Evolutionary conservation across 2,113 vertebrate species (phyloP).

Genomic region (Gracilinanus agilis): DNA sequence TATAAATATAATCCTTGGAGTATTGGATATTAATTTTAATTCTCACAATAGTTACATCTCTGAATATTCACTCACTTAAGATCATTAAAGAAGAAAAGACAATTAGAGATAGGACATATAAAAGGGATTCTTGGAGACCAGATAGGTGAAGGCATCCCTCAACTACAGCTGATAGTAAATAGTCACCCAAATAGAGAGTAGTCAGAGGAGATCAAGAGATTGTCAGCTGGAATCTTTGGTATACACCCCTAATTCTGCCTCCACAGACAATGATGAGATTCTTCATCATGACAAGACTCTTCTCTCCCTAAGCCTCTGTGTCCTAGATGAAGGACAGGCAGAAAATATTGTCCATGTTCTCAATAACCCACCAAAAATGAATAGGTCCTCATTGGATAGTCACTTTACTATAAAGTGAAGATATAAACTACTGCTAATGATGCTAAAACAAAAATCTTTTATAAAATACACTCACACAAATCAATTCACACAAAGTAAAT

Average conservation of each 20-base stretch:
- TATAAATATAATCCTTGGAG: too few species aligned
- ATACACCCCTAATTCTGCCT: neutral
- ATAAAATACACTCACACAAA: too few species aligned
- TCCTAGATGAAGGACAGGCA: neutral
- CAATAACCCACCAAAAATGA: neutral
- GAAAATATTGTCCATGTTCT: neutral
- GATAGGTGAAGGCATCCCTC: neutral
- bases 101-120: neutral
- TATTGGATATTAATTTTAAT: too few species aligned
- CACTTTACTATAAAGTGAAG: too few species aligned
- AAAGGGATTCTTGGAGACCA: neutral
- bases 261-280: neutral
- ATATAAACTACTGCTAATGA: too few species aligned
- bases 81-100: neutral
- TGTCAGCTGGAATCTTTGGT: neutral
- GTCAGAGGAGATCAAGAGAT: neutral
- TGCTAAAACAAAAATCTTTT: too few species aligned
- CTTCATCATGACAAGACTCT: neutral
- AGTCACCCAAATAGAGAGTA: neutral
- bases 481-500: too few species aligned
- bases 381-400: neutral
- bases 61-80: neutral
- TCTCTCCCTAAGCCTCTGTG: neutral
- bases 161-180: neutral
- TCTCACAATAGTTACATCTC: too few species aligned